A percentile compares a stretch with the other conserved stretches of the same genome.
Conservation (phyloP, 2,797 vertebrate genomes). For the Podarcis lilfordi region DNA sequence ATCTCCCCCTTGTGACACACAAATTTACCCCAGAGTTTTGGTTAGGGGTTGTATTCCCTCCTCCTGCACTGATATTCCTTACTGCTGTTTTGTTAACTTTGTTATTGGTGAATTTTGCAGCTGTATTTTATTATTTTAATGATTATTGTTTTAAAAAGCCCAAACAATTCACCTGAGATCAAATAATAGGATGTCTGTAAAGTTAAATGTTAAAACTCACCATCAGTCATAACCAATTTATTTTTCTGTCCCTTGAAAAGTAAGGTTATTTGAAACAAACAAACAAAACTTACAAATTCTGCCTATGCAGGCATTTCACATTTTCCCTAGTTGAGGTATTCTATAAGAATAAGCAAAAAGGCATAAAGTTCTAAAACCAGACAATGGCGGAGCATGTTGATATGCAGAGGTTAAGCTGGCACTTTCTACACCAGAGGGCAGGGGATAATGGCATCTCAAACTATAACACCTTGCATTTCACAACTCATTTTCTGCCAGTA, state of each 20-base stretch:
- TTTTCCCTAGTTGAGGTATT: slow-evolving; percentile 13
- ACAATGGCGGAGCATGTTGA: slow-evolving; percentile 19
- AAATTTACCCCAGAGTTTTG: too few species aligned
- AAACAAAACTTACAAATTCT: neutral
- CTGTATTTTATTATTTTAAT: too few species aligned
- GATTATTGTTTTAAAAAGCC: neutral
- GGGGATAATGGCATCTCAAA: neutral
- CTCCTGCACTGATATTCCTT: too few species aligned
- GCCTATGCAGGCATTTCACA: neutral
- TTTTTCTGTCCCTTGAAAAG: neutral
- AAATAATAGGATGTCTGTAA: neutral
- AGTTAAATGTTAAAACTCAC: neutral
- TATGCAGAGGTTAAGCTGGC: slow-evolving; percentile 22
- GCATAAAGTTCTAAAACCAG: slow-evolving; percentile 37
- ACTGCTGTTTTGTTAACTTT: too few species aligned
- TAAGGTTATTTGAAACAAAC: neutral
- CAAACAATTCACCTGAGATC: slow-evolving; percentile 1
- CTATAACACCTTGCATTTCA: slow-evolving; percentile 55
- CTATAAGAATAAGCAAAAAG: slow-evolving; percentile 31
- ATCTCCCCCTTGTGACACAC: too few species aligned
- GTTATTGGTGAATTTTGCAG: too few species aligned
- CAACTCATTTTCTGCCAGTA: slow-evolving; percentile 31
- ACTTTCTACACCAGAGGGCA: slow-evolving; percentile 39
- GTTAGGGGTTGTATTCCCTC: too few species aligned
- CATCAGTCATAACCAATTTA: neutral